Evolutionary conservation across 2,113 vertebrate species (phyloP).

Genomic region (Mirza zaza): DNA sequence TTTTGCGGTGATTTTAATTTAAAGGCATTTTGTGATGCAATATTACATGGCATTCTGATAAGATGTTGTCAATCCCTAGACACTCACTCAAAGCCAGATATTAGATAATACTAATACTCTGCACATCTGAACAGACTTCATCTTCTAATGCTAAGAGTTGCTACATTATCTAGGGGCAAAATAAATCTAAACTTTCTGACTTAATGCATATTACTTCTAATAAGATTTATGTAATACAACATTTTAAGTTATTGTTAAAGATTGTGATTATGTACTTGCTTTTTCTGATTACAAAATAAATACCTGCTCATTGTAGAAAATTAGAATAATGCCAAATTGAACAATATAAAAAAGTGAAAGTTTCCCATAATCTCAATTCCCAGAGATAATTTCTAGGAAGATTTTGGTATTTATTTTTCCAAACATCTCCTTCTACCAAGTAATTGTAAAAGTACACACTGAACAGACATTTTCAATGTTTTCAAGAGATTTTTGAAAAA

Average conservation of each 20-base stretch:
- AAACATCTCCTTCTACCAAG: neutral
- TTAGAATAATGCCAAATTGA: constrained; percentile 28
- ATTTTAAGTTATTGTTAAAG: neutral
- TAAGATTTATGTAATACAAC: neutral
- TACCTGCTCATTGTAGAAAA: neutral
- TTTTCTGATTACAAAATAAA: constrained; percentile 24
- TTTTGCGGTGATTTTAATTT: constrained; percentile 63
- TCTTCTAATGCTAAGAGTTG: constrained; percentile 69
- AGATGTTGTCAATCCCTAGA: constrained; percentile 78
- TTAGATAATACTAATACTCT: constrained; percentile 78
- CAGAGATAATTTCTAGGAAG: constrained; percentile 51
- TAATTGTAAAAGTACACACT: neutral
- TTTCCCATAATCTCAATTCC: constrained; percentile 48
- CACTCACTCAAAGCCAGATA: constrained; percentile 74
- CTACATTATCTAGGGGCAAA: constrained; percentile 9
- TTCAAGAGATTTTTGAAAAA: constrained; percentile 17
- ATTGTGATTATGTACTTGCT: neutral
- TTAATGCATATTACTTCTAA: neutral
- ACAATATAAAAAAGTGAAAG: constrained; percentile 6
- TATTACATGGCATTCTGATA: constrained; percentile 76
- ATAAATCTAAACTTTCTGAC: neutral
- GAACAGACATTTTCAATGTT: neutral
- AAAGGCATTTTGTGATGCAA: constrained; percentile 75
- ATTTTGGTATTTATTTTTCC: constrained; percentile 44
- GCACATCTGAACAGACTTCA: constrained; percentile 73